These are phyloP conservation scores for Arothron firmamentum DNA, from an alignment of 2,113 vertebrate species.

Conservation along the genomic window DNA sequence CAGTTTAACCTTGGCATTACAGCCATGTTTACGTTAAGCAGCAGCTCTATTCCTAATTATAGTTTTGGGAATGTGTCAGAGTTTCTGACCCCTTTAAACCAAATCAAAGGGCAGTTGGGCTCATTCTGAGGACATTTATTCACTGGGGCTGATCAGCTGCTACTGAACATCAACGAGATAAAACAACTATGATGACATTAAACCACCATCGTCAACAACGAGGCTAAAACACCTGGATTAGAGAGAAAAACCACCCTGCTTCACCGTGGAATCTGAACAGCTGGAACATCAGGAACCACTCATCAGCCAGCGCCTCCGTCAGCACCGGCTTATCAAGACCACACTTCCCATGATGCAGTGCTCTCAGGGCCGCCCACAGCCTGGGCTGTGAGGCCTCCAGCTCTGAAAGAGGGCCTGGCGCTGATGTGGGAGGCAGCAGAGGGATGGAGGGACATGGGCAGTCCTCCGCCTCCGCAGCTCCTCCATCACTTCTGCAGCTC, in stretches of 20 bases:
- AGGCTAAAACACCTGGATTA: neutral
- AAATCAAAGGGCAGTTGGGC: too few relatives aligned
- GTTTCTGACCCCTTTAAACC: too few relatives aligned
- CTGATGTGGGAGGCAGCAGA: neutral
- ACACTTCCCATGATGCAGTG: conserved; percentile 41
- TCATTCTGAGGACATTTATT: too few relatives aligned
- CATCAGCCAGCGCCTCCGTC: neutral
- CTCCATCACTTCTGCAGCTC: conserved; percentile 82
- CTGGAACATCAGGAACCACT: neutral
- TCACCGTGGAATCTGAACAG: neutral
- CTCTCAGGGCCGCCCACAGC: neutral
- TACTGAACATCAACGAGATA: too few relatives aligned
- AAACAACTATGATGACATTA: too few relatives aligned
- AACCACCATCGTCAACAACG: neutral
- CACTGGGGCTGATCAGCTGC: too few relatives aligned
- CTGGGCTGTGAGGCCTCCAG: neutral
- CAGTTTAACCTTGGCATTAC: too few relatives aligned
- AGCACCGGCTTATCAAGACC: too few relatives aligned
- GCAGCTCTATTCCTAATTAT: too few relatives aligned
- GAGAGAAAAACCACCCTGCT: too few relatives aligned
- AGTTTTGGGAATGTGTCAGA: too few relatives aligned
- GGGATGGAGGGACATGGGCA: neutral
- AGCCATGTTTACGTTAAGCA: too few relatives aligned
- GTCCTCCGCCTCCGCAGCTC: neutral
- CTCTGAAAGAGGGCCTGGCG: neutral